Base-by-base conservation (phyloP, 2,888 invertebrate genomes). In the Cephus pygmeus region DNA sequence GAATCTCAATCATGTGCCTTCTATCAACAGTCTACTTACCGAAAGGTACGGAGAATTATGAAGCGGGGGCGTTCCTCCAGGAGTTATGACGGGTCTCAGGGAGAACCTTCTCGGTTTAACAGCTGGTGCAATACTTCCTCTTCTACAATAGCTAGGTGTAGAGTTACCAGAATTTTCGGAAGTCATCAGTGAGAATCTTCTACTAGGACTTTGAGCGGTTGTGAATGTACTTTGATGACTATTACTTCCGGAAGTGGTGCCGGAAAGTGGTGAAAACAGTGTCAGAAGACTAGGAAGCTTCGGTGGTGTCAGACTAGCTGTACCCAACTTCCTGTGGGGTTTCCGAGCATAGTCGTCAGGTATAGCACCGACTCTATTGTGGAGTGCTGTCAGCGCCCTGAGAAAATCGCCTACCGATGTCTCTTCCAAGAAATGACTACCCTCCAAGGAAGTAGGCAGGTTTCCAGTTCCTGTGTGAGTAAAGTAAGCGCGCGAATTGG, bases 351-450 rank as follows among this genome's bases (percentile, higher is more conserved):
- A 87, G 4, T 90, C 89, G 6, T 90, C 91, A 0, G 92, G 90
- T 0, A 90, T 87, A 0, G 90, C 88, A 36, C 89, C 92, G 0
- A 93, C 92, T 75, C 92, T 91, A 0, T 93, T 91, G 82, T 94
- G 94, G 36, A 97, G 92, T n/a, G 95, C 94, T 74, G 96, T 95
- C 75, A 97, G 91, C 0, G 96, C 96, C 78, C 96, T 93, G 35
- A 97, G 93, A 77, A 97, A 93, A 91, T 97, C 97, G 1, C 96
- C 97, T 23, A 97, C 93, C 34, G 96, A 96, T 0, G 97, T 97
- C 85, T 96, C 95, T 90, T 97, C 97, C 77, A 97, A 92, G 15
- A 96, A 93, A 86, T 94, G 93, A 30, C 93, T 93, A 11, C 94
- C 93, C 85, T 94, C 93, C 23, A 85, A 81, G 4, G 85, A 84